These are phyloP conservation scores for Cryptus viduatorius DNA, from an alignment of 2,888 invertebrate genomes.

Conservation along the genomic window DNA sequence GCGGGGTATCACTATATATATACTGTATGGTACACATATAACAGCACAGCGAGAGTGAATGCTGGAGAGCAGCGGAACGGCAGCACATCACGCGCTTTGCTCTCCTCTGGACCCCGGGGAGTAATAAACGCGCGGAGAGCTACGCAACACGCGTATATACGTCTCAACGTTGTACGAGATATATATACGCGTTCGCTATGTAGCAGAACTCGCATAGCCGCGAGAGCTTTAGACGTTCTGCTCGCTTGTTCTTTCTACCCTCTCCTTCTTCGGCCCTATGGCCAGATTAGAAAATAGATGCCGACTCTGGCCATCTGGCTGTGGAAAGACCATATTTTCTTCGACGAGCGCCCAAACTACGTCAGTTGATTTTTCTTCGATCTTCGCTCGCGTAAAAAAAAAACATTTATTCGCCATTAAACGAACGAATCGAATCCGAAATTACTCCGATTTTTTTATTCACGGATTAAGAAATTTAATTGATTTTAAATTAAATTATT, in stretches of 20 bases:
- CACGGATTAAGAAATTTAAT: background rate
- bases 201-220: background rate
- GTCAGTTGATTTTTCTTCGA: conserved; percentile 15
- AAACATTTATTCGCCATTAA: background rate
- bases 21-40: background rate
- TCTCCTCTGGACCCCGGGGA: conserved; percentile 58
- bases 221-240: conserved; percentile 44
- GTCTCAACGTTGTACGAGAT: background rate
- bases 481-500: background rate
- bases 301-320: conserved; percentile 62
- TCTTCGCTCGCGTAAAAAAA: background rate
- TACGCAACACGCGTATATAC: conserved; percentile 53
- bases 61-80: conserved; percentile 35
- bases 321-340: conserved; percentile 37
- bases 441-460: too few relatives aligned
- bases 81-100: conserved; percentile 7
- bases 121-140: conserved; percentile 56
- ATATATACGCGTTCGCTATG: background rate
- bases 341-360: conserved; percentile 8
- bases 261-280: conserved; percentile 52
- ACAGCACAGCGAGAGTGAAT: conserved; percentile 26
- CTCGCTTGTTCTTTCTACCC: conserved; percentile 23
- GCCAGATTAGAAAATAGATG: conserved; percentile 63
- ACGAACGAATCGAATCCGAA: background rate
- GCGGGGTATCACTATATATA: conserved; percentile 51